Evolutionary conservation across 2,113 vertebrate genomes (phyloP).

Genomic region (Abramis brama): DNA sequence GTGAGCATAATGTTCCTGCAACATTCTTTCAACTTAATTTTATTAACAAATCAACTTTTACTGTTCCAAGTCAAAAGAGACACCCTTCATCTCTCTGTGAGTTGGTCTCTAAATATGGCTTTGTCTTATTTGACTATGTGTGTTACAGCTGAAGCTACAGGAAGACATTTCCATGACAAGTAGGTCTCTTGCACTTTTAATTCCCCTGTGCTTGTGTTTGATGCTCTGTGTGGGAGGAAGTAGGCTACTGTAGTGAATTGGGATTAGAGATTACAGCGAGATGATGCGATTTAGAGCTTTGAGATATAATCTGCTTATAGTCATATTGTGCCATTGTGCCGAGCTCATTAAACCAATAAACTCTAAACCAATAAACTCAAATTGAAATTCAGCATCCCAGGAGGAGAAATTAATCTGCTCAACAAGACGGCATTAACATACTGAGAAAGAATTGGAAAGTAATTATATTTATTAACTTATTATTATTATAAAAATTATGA

Average conservation of each 20-base stretch:
- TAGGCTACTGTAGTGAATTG: slow-evolving; percentile 16
- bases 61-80: not conserved
- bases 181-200: not conserved
- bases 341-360: slow-evolving; percentile 44
- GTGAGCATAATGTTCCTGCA: too few species aligned
- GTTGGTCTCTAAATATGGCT: not conserved
- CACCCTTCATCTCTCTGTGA: not conserved
- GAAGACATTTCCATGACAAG: slow-evolving; percentile 13
- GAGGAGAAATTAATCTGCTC: slow-evolving; percentile 42
- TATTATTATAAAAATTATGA: not conserved
- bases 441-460: slow-evolving; percentile 25
- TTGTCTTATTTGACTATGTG: not conserved
- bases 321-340: slow-evolving; percentile 53
- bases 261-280: slow-evolving; percentile 32
- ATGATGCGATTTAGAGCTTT: slow-evolving; percentile 49
- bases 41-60: not conserved
- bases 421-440: slow-evolving; percentile 16
- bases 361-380: slow-evolving; percentile 48
- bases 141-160: not conserved
- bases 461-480: slow-evolving; percentile 22
- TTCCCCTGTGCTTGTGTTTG: not conserved
- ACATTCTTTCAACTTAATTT: too few species aligned
- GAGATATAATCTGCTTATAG: slow-evolving; percentile 48
- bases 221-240: slow-evolving; percentile 14
- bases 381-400: slow-evolving; percentile 26